A percentile compares a stretch with the other conserved stretches of the same genome.
Conservation (phyloP, 2,113 vertebrate species). For the Saccopteryx bilineata region DNA sequence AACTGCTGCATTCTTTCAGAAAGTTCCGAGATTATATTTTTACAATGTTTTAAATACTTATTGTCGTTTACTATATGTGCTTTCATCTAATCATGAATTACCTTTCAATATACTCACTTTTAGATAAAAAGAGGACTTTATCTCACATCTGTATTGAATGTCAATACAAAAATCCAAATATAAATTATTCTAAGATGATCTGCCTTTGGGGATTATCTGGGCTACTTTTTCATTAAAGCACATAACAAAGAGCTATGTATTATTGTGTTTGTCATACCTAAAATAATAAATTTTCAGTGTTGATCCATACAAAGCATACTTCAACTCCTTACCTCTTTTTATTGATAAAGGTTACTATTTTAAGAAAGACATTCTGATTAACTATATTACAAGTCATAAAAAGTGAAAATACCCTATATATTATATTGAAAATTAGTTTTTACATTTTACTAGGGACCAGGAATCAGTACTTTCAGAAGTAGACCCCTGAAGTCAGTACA, state of each 20-base stretch:
- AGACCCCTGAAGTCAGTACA: neutral
- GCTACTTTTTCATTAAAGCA: neutral
- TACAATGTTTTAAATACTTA: neutral
- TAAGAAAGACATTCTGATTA: constrained; percentile 25
- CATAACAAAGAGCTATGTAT: neutral
- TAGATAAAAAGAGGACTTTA: neutral
- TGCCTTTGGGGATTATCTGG: neutral
- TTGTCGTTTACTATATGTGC: neutral
- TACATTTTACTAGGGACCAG: neutral
- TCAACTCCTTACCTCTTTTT: neutral
- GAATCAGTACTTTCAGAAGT: neutral
- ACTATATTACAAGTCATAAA: neutral
- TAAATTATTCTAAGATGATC: neutral
- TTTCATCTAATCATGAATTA: constrained; percentile 7
- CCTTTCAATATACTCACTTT: neutral
- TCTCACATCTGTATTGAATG: constrained; percentile 8
- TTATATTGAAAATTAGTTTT: constrained; percentile 38
- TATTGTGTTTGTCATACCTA: neutral
- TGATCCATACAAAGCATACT: neutral
- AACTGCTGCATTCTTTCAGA: neutral
- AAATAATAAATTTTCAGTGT: constrained; percentile 27
- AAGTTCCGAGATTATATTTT: neutral
- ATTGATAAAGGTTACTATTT: constrained; percentile 31
- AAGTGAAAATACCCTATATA: neutral
- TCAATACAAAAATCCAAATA: neutral